Percentiles rank a stretch among this genome's conserved stretches.
Evolutionary conservation across 2,113 vertebrate genomes (phyloP).

Genomic region (Colinus virginianus): DNA sequence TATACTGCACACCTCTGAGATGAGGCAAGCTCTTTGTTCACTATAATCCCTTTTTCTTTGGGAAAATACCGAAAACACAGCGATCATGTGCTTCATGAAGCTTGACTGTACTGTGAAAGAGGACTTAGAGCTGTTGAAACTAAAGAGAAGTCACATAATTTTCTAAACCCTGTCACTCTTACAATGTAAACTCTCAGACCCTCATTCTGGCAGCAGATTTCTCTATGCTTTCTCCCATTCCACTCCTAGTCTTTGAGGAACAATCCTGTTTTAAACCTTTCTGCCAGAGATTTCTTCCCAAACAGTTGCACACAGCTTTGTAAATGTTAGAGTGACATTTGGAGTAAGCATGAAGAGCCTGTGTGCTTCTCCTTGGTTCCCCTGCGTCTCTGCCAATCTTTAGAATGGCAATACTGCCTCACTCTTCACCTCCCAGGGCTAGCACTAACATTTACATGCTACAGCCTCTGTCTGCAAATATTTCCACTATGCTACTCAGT

Average conservation of each 20-base stretch:
- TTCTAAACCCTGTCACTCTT: not conserved
- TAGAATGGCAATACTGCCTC: not conserved
- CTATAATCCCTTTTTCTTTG: not conserved
- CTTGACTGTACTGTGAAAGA: not conserved
- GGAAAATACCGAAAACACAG: not conserved
- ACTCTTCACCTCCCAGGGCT: slow-evolving; percentile 58
- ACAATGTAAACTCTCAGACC: not conserved
- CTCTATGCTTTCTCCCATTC: not conserved
- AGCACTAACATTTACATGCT: slow-evolving; percentile 81
- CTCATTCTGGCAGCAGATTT: not conserved
- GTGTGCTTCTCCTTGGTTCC: slow-evolving; percentile 12
- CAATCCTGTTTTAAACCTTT: slow-evolving; percentile 57
- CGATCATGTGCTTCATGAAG: not conserved
- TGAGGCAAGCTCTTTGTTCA: not conserved
- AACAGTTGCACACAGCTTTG: slow-evolving; percentile 69
- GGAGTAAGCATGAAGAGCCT: slow-evolving; percentile 59
- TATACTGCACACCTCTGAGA: not conserved
- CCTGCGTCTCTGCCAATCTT: slow-evolving; percentile 40
- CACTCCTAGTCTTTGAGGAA: not conserved
- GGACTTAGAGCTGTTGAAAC: not conserved
- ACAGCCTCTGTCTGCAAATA: slow-evolving; percentile 78
- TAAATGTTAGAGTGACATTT: slow-evolving; percentile 86
- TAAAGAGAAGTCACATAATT: not conserved
- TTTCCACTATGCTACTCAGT: slow-evolving; percentile 41
- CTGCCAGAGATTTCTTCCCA: slow-evolving; percentile 50